These are phyloP conservation scores for Triops longicaudatus DNA, from an alignment of 1,140 invertebrate species.

Conservation along the genomic window DNA sequence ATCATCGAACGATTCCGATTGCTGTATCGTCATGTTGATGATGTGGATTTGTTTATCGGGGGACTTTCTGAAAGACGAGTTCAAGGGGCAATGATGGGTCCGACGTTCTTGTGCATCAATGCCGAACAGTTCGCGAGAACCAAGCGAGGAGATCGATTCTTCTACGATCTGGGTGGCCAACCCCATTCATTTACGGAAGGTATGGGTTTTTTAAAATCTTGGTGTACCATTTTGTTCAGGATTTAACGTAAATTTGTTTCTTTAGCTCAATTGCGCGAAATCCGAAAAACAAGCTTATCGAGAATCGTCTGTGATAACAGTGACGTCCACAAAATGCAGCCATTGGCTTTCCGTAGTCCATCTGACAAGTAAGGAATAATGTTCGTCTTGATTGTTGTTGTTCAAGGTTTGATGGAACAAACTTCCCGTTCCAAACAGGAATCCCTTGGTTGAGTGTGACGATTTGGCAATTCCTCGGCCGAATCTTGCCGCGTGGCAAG, in stretches of 20 bases:
- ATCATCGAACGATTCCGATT: conserved; percentile 30
- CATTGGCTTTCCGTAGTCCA: conserved; percentile 46
- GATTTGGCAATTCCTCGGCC: conserved; percentile 17
- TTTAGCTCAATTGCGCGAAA: conserved; percentile 70
- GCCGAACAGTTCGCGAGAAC: conserved; percentile 37
- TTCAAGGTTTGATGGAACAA: neutral
- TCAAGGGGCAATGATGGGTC: conserved; percentile 40
- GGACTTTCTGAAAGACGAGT: conserved; percentile 36
- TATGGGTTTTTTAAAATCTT: conserved; percentile 26
- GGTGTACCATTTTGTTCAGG: neutral
- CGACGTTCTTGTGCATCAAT: conserved; percentile 39
- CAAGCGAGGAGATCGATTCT: conserved; percentile 37
- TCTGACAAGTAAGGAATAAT: conserved; percentile 37
- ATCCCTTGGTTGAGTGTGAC: conserved; percentile 24
- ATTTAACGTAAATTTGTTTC: conserved; percentile 25
- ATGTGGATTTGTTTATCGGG: conserved; percentile 40
- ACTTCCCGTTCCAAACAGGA: neutral
- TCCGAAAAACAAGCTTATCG: conserved; percentile 71
- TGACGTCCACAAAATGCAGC: conserved; percentile 47
- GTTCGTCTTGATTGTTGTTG: neutral
- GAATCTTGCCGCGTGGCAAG: conserved; percentile 23
- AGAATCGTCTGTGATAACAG: conserved; percentile 81
- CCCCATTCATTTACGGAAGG: conserved; percentile 37
- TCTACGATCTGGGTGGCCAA: conserved; percentile 38
- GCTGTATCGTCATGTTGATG: conserved; percentile 37